Evolutionary conservation across 2,797 vertebrate species (phyloP), one percentile per base, ranked within the genome.

Genomic region (Manis javanica): DNA sequence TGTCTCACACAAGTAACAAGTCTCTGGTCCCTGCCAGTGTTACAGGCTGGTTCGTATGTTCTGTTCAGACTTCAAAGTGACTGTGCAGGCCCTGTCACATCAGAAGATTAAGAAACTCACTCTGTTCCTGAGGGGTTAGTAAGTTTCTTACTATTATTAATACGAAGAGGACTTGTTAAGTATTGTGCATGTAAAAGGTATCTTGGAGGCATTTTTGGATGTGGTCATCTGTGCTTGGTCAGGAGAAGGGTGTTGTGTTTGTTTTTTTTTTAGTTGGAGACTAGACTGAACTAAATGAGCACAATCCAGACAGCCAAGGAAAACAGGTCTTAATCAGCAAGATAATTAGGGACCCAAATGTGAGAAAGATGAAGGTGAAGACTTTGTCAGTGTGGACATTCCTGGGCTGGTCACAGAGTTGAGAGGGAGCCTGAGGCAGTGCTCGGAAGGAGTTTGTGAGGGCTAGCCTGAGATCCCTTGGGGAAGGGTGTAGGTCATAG

Each of bases 291-390:
- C 72, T 82, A 69, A 85, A 57, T 24, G n/a, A 93, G 55, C 49
- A 71, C n/a, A 4, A 14, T 46, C 31, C 46, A 91, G 77, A 75
- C 66, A 42, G 21, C 42, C 53, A 90, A 71, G 69, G 69, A 85
- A 93, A 84, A 87, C 21, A 11, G 16, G 31, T 78, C 90, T 94
- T 90, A 34, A 68, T 91, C 66, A 66, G 87, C 51, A 64, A 51
- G 31, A 79, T 86, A 86, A 72, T 49, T 61, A 87, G 64, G 71
- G 57, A 89, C 75, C 90, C 66, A 86, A 66, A 64, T 2, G 55
- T 18, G 78, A 97, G 72, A 57, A 87, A 95, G 89, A 93, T 71
- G 68, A 87, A 95, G 87, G 91, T 71, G 68, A 88, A 92, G 83
- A 64, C 26, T 1, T 23, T 18, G 81, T 92, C 63, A 18, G 18